Base-by-base conservation (phyloP, 1,140 invertebrate species). In the Maconellicoccus hirsutus region DNA sequence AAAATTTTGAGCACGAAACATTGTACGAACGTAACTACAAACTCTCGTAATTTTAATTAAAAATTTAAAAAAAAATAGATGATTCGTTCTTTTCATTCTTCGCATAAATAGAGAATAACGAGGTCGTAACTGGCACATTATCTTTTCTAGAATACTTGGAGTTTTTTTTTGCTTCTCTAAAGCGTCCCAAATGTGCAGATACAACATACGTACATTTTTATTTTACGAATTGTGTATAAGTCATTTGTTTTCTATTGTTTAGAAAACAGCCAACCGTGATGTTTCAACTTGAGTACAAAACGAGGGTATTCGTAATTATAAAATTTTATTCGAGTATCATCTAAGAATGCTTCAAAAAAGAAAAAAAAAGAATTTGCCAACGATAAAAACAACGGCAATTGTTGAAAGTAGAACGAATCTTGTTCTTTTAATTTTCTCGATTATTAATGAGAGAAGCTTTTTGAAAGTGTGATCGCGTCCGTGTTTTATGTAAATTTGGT, bases 181-280 rank as follows among this genome's bases (percentile, higher is more conserved):
- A 52, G 16, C 16, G 42, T 19, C n/a, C 12, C 16, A 4, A 52
- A 52, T 19, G 42, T 52, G 42, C 42, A 52, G 42, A 52, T 52
- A 52, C 42, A 52, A 19, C 29, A 33, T 52, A 19, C 42, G 42
- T 52, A 52, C n/a, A 52, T 52, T 52, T 52, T 52, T 19, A 52
- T 16, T 52, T 16, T 19, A 16, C 42, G 12, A 19, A 52, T 19
- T 52, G 42, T 52, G n/a, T 16, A 52, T 52, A 52, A 52, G 42
- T 52, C 42, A 52, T 52, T 52, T 52, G 42, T 52, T 52, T 52
- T 52, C 42, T 52, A 52, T 52, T 52, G 42, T 52, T 52, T 52
- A 52, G 3, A 19, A 52, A 52, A 52, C 42, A 52, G 42, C 42
- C 42, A 52, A 52, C 42, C 42, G 42, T 52, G 42, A 52, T 52